Base-by-base conservation (phyloP, 92 coral and sea anemone species). In the Isaurus tuberculatus region DNA sequence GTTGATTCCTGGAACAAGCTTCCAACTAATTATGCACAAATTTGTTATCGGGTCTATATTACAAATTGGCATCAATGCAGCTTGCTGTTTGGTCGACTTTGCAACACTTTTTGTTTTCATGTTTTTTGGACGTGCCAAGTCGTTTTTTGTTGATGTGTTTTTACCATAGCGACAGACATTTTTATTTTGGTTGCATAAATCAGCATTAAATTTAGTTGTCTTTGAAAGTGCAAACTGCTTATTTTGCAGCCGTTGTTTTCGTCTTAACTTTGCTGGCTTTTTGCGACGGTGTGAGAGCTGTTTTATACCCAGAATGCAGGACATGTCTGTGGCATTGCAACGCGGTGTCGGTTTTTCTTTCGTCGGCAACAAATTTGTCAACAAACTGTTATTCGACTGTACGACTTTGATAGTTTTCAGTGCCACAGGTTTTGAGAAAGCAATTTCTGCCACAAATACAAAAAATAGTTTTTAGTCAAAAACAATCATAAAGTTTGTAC, bases 161-260 rank as follows among this genome's bases (percentile, higher is more conserved):
- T 44, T 72, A 6, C 5, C 5, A 43, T 72, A 43, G 78, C 61
- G 78, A 26, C 78, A 72, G 15, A 43, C 19, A 14, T 44, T 72
- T 26, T 14, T 26, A 14, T 19, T 15, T 5, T 3, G 34, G 44
- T 44, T 36, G 61, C 78, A 72, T 6, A 15, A 46, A 11, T 29
- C 1, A 11, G 23, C 27, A 4, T 46, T 26, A 13, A 0, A 8
- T 2, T 72, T 72, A 13, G 25, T 8, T 14, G 61, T 25, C 44
- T 72, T 72, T 17, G 78, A 28, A 42, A 72, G 78, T 0, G 36
- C 61, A 43, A 3, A 46, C 14, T 72, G 78, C 37, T 72, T 46
- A 34, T 72, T 43, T n/a, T 72, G 78, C 4, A 72, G 60, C 34
- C 78, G 57, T 17, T 72, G 78, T 4, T 72, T 72, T 72, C 78